Evolutionary conservation across 2,888 invertebrate species (phyloP), one percentile per base, ranked within the genome.

Genomic region (Papilio protenor): DNA sequence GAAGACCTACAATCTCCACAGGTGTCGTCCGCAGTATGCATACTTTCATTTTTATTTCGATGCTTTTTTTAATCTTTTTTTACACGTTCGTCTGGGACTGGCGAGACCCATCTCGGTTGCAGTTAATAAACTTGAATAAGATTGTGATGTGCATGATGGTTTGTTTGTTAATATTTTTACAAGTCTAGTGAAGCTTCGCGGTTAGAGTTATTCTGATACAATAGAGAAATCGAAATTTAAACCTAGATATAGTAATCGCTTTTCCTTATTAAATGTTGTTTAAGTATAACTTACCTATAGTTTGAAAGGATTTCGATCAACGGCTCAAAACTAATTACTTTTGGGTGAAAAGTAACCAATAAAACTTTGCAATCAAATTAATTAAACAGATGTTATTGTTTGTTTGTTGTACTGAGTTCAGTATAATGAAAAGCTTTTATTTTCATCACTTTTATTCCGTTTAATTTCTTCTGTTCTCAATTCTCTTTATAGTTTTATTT

Each of bases 1-100:
- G 94, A 94, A 94, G 94, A 86, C 94, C 86, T 92, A 94, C 92
- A 91, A 93, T 86, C 85, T 87, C 88, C 86, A 84, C 92, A 91
- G 91, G 92, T 92, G 92, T 92, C 91, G 88, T 91, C 92, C 90
- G 89, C 90, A 83, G 83, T 85, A 84, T 88, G 84, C 85, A 85
- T 77, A 80, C 84, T 89, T 89, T 87, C 85, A 81, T 89, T 88
- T 84, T 88, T 90, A 86, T 87, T 87, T 86, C 80, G 84, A 84
- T 85, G 82, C 83, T 49, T 81, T 77, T 77, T 81, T 79, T 74
- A 77, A 72, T 76, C 84, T 81, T 83, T 80, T 80, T 71, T 75
- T 49, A 40, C 70, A 55, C 45, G 6, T 23, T 21, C 75, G 45
- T 57, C 33, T 11, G 57, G n/a, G 45, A 72, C 33, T 23, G 66